Evolutionary conservation across 2,888 invertebrate species (phyloP).

Genomic region (Aspidapion aeneum): DNA sequence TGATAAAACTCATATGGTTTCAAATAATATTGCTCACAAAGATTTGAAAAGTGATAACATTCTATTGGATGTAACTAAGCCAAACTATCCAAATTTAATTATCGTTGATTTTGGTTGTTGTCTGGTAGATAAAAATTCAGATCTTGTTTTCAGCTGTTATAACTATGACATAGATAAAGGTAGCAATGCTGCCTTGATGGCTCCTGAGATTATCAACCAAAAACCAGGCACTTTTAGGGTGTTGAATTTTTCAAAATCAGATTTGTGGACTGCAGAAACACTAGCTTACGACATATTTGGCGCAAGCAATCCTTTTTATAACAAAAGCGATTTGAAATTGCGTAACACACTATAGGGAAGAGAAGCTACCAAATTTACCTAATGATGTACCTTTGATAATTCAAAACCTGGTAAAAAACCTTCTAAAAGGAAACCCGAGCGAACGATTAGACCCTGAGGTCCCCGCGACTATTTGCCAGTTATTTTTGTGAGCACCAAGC

Average conservation of each 20-base stretch:
- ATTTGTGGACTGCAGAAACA: slow-evolving; percentile 81
- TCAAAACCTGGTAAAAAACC: slow-evolving; percentile 56
- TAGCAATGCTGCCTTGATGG: slow-evolving; percentile 82
- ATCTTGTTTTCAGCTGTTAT: slow-evolving; percentile 62
- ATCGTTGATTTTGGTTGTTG: slow-evolving; percentile 89
- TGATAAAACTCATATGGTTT: slow-evolving; percentile 74
- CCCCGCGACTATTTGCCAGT: slow-evolving; percentile 72
- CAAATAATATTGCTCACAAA: slow-evolving; percentile 70
- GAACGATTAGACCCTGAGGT: slow-evolving; percentile 60
- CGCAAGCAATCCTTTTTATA: slow-evolving; percentile 69
- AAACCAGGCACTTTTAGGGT: slow-evolving; percentile 66
- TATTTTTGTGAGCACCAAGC: slow-evolving; percentile 73
- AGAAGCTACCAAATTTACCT: slow-evolving; percentile 61
- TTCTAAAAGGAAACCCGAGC: slow-evolving; percentile 60
- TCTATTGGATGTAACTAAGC: slow-evolving; percentile 61
- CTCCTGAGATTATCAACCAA: slow-evolving; percentile 75
- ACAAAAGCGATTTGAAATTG: slow-evolving; percentile 40
- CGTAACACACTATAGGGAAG: slow-evolving; percentile 58
- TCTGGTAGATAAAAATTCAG: slow-evolving; percentile 62
- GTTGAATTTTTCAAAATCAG: slow-evolving; percentile 75
- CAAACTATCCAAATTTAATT: slow-evolving; percentile 62
- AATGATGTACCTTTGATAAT: slow-evolving; percentile 56
- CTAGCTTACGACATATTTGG: slow-evolving; percentile 85
- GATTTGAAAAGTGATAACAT: slow-evolving; percentile 84
- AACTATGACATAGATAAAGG: slow-evolving; percentile 69